Conservation (phyloP, 2,797 vertebrate genomes). For the Melanotaenia parkinsoni region DNA sequence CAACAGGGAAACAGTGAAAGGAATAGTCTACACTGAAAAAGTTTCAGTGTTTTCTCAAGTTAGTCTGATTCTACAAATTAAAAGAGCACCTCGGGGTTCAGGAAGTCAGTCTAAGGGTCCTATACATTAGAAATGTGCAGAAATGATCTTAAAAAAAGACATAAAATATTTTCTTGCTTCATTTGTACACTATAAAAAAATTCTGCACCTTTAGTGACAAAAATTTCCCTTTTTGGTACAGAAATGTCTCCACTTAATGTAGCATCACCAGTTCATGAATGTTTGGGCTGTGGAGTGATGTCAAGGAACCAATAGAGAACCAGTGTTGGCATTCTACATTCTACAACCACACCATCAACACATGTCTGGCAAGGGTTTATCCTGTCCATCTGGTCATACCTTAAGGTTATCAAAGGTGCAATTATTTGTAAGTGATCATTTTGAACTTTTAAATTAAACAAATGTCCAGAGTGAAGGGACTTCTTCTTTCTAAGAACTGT, state of each 20-base stretch:
- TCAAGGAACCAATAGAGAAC: neutral
- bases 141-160: neutral
- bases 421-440: too few species aligned
- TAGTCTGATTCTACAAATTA: constrained; percentile 40
- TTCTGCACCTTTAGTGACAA: neutral
- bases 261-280: neutral
- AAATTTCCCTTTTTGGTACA: neutral
- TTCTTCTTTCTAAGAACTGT: neutral
- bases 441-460: neutral
- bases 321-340: neutral
- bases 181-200: neutral
- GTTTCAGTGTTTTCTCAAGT: constrained; percentile 42
- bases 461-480: neutral
- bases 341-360: neutral
- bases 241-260: neutral
- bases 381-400: neutral
- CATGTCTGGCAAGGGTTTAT: neutral
- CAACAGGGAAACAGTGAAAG: constrained; percentile 52
- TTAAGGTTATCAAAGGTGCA: neutral
- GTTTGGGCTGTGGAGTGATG: neutral
- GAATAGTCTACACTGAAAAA: constrained; percentile 40
- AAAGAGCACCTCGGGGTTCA: constrained; percentile 31
- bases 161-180: neutral
- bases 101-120: constrained; percentile 25
- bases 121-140: neutral